A percentile compares a stretch with the other conserved stretches of the same genome.
phyloP scores from a whole-genome alignment of 2,797 vertebrate species.

The Diplodus sargus region DNA sequence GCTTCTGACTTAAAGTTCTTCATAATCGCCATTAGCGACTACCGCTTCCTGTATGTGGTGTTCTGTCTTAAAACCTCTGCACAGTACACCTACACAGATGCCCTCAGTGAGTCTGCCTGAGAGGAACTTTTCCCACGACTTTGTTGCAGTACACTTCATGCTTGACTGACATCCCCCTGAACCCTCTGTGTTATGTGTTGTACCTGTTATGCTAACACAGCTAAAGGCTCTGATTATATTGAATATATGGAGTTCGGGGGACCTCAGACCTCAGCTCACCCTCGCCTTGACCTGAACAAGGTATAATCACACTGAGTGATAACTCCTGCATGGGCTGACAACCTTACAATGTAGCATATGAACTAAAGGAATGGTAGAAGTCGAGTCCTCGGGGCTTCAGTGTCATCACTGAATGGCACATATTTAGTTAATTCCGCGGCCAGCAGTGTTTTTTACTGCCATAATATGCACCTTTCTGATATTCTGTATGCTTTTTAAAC shows the following conservation, averaged over 20 bases:
- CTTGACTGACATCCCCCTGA: conserved; percentile 32
- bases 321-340: background rate
- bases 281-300: background rate
- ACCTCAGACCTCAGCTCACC: conserved; percentile 5
- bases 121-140: conserved; percentile 6
- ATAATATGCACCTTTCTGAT: background rate
- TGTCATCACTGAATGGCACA: background rate
- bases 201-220: conserved; percentile 4
- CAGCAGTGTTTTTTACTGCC: background rate
- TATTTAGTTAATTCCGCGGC: background rate
- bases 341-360: background rate
- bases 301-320: background rate
- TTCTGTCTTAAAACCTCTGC: background rate
- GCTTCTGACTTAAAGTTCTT: too few relatives aligned
- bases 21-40: too few relatives aligned
- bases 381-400: background rate
- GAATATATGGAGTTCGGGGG: background rate
- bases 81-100: background rate
- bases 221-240: conserved; percentile 20
- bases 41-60: background rate
- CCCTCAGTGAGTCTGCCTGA: conserved; percentile 18
- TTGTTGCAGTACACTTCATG: conserved; percentile 10
- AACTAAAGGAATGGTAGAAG: background rate
- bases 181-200: conserved; percentile 2
- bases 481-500: too few relatives aligned